Percentiles rank a stretch among this genome's conserved stretches.
Conservation (phyloP, 2,113 vertebrate genomes). For the Melanotaenia duboulayi region DNA sequence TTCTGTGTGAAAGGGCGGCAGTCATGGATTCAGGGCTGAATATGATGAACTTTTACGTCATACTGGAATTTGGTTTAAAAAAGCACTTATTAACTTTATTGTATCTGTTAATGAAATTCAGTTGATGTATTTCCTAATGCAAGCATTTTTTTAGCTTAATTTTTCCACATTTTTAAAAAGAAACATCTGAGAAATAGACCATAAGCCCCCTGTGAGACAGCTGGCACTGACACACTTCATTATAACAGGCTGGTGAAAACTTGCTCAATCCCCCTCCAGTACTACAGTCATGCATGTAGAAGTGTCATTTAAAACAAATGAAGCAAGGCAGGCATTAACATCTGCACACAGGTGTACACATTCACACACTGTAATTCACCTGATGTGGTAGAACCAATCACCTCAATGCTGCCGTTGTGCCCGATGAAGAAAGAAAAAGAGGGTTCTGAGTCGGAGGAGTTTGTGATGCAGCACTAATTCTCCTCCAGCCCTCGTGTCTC, state of each 20-base stretch:
- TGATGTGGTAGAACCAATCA: slow-evolving; percentile 23
- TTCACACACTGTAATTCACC: slow-evolving; percentile 24
- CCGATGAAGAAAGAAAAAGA: background rate
- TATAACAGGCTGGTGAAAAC: slow-evolving; percentile 25
- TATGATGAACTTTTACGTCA: background rate
- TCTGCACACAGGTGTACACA: background rate
- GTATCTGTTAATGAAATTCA: background rate
- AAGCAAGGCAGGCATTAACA: slow-evolving; percentile 20
- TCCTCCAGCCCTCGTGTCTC: background rate
- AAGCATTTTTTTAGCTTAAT: background rate
- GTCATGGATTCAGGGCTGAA: background rate
- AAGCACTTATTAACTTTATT: background rate
- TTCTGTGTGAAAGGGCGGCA: background rate
- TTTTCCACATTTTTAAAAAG: background rate
- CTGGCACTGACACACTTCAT: background rate
- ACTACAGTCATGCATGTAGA: slow-evolving; percentile 41
- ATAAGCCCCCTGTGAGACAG: background rate
- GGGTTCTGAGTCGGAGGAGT: background rate
- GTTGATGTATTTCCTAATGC: background rate
- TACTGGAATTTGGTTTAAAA: background rate
- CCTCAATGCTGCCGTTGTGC: slow-evolving; percentile 9
- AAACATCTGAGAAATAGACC: slow-evolving; percentile 10
- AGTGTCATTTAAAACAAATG: slow-evolving; percentile 47
- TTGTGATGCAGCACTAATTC: background rate
- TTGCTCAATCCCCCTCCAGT: slow-evolving; percentile 35